Evolutionary conservation across 2,888 invertebrate species (phyloP), one percentile per base, ranked within the genome.

Genomic region (Clepsis dumicolana): DNA sequence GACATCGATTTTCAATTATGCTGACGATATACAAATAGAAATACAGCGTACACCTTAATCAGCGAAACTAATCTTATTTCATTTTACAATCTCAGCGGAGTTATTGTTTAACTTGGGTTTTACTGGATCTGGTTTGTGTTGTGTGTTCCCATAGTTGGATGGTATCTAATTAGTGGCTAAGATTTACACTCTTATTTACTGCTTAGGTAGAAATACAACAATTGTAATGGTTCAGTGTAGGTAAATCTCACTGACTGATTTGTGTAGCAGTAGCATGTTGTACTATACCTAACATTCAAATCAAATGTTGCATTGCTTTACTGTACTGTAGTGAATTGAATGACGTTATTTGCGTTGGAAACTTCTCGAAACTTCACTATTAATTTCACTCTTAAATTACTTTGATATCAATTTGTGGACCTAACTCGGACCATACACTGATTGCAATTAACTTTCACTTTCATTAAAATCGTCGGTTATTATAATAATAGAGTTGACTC

Each of bases 1-100:
- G 81, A 80, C 81, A 79, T 80, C 80, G 78, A 80, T 81, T 80
- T 80, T 72, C 72, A 73, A 78, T 77, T 78, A 76, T 66, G 70
- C 64, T 64, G 53, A 65, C 65, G 65, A 32, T 32, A 27, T 48
- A 38, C 27, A 27, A 38, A 63, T 21, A 25, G 5, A 16, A n/a
- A 63, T n/a, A 41, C 18, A 1, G 5, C 24, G 50, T 3, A 24
- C n/a, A 21, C 32, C 50, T 50, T 25, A 59, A 52, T 50, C 32
- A 16, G 5, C n/a, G 32, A 48, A 57, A 57, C 24, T 16, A 38
- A 38, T 57, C 38, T 25, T 38, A 25, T 52, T 52, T 27, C 14
- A 52, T 25, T 52, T 52, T 48, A 48, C 25, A 52, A n/a, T 52
- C 21, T 32, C 56, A 48, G 48, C 48, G 21, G 48, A 48, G 14